Evolutionary conservation across 2,797 vertebrate species (phyloP).

Genomic region (Lepus townsendii): DNA sequence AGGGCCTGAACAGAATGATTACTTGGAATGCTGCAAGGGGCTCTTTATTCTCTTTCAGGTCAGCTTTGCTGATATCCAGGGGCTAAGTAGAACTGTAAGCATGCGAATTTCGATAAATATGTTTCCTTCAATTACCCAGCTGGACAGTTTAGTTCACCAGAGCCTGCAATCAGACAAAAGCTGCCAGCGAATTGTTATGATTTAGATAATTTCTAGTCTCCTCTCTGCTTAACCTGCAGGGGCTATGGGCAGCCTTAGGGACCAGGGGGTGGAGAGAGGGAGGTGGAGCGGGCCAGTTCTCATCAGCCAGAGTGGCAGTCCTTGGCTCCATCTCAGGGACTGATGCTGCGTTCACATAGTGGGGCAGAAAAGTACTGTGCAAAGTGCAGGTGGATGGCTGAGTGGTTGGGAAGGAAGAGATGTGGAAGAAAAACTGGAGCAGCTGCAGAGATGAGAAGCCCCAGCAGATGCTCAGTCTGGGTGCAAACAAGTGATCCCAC

Average conservation of each 20-base stretch:
- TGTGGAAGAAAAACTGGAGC: neutral
- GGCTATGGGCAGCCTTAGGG: slow-evolving; percentile 39
- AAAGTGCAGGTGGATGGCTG: neutral
- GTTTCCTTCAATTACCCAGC: slow-evolving; percentile 83
- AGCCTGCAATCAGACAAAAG: slow-evolving; percentile 79
- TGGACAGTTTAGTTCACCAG: slow-evolving; percentile 80
- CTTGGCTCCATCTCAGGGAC: neutral
- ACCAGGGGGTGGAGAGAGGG: neutral
- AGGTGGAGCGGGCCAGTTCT: neutral
- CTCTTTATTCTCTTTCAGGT: slow-evolving; percentile 80
- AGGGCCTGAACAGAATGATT: slow-evolving; percentile 61
- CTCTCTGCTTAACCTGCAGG: slow-evolving; percentile 78
- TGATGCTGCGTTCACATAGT: neutral
- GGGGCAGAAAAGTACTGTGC: neutral
- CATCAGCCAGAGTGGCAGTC: neutral
- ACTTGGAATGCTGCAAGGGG: slow-evolving; percentile 69
- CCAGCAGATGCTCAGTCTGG: neutral
- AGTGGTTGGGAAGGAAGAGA: neutral
- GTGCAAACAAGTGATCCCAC: neutral
- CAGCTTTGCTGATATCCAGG: slow-evolving; percentile 78
- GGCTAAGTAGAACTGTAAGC: slow-evolving; percentile 78
- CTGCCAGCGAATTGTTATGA: slow-evolving; percentile 79
- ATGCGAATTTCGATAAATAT: slow-evolving; percentile 82
- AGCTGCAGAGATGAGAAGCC: too few relatives aligned
- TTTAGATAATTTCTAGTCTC: slow-evolving; percentile 82